phyloP scores from a whole-genome alignment of 2,113 vertebrate species.

The Seriola rivoliana region DNA sequence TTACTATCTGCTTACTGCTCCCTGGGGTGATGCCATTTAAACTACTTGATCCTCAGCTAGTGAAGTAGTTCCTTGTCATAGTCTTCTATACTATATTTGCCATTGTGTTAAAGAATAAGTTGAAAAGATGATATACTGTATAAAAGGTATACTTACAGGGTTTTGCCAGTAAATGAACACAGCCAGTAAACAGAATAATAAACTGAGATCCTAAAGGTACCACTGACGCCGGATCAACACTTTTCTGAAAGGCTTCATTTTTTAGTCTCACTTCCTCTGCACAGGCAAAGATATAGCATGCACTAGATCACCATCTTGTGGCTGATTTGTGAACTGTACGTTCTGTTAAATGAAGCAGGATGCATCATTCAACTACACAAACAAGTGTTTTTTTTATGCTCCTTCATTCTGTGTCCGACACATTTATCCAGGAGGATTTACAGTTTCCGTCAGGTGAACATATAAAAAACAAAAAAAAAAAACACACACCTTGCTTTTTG shows the following conservation, averaged over 20 bases:
- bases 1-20: neutral
- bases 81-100: neutral
- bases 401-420: neutral
- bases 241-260: constrained; percentile 20
- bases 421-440: neutral
- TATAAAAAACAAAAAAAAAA: neutral
- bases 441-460: neutral
- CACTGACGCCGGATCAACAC: constrained; percentile 42
- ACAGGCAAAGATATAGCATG: neutral
- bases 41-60: constrained; percentile 29
- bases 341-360: neutral
- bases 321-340: constrained; percentile 39
- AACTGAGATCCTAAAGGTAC: neutral
- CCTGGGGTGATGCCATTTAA: neutral
- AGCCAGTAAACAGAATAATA: neutral
- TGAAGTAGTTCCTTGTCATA: neutral
- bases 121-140: neutral
- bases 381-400: neutral
- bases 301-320: constrained; percentile 68
- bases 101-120: neutral
- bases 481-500: neutral
- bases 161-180: neutral
- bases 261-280: neutral
- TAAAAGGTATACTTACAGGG: neutral
- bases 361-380: neutral